Conservation (phyloP, 2,888 invertebrate species). For the Odontocolon sp. region DNA sequence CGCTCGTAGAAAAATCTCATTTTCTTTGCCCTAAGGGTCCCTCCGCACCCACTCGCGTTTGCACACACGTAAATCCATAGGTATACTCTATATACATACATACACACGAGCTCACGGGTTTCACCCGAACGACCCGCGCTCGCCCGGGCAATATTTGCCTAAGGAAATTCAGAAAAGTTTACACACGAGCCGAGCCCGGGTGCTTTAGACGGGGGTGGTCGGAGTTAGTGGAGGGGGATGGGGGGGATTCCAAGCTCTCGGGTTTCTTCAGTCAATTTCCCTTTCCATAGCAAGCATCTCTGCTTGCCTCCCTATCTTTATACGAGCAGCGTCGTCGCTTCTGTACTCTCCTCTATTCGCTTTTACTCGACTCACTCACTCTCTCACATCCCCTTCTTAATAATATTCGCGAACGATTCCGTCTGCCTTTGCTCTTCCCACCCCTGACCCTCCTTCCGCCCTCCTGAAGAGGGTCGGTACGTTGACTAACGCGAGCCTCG, state of each 20-base stretch:
- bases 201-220: constrained; percentile 62
- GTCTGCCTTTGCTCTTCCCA: constrained; percentile 4
- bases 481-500: constrained; percentile 3
- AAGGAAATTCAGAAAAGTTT: constrained; percentile 80
- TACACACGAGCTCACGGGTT: constrained; percentile 36
- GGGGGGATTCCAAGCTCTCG: constrained; percentile 38
- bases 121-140: constrained; percentile 61
- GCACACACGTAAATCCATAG: constrained; percentile 30
- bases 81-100: not conserved
- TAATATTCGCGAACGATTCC: constrained; percentile 64
- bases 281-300: constrained; percentile 55
- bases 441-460: not conserved
- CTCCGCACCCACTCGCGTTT: constrained; percentile 64
- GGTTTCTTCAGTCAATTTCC: constrained; percentile 68
- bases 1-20: constrained; percentile 77
- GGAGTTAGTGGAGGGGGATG: constrained; percentile 48
- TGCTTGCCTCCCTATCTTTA: constrained; percentile 27
- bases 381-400: constrained; percentile 60
- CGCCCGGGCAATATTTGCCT: constrained; percentile 78
- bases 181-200: constrained; percentile 74
- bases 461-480: not conserved
- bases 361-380: constrained; percentile 22
- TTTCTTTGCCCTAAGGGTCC: constrained; percentile 78
- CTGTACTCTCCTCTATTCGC: constrained; percentile 18
- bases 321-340: constrained; percentile 31